Evolutionary conservation across 2,888 invertebrate species (phyloP).

Genomic region (Cheilosia soror): DNA sequence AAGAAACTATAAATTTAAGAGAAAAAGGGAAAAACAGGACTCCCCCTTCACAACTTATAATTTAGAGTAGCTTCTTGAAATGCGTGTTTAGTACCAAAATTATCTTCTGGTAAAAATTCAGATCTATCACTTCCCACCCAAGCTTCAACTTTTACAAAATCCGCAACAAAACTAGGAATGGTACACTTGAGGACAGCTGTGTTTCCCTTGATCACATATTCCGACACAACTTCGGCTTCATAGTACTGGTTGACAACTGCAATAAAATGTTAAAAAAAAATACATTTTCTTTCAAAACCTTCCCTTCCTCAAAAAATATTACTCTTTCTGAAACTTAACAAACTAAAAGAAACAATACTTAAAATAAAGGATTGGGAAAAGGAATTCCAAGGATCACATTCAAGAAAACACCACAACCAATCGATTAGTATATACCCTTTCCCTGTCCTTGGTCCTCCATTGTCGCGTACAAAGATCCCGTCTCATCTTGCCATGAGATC

Average conservation of each 20-base stretch:
- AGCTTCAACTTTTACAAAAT: conserved; percentile 94
- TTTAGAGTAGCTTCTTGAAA: not conserved
- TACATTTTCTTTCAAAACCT: not conserved
- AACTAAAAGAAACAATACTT: not conserved
- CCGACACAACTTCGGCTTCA: conserved; percentile 94
- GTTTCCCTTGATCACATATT: conserved; percentile 95
- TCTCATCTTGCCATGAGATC: conserved; percentile 89
- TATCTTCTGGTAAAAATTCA: conserved; percentile 88
- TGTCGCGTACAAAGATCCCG: conserved; percentile 81
- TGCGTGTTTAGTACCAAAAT: conserved; percentile 87
- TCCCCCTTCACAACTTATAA: conserved; percentile 28
- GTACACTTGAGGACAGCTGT: conserved; percentile 94
- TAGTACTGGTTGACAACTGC: conserved; percentile 95
- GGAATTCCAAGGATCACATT: conserved; percentile 18
- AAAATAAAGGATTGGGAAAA: conserved; percentile 12
- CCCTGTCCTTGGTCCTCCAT: conserved; percentile 78
- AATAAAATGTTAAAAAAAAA: conserved; percentile 48
- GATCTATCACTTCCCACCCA: conserved; percentile 89
- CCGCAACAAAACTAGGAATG: conserved; percentile 95
- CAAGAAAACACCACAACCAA: not conserved
- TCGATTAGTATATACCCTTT: conserved; percentile 54
- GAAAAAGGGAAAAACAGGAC: conserved; percentile 10
- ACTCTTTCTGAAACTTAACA: too few relatives aligned
- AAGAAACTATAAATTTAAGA: too few relatives aligned
- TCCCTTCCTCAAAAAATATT: not conserved